Conservation (phyloP, 2,888 invertebrate genomes). For the Trypoxylon attenuatum region DNA sequence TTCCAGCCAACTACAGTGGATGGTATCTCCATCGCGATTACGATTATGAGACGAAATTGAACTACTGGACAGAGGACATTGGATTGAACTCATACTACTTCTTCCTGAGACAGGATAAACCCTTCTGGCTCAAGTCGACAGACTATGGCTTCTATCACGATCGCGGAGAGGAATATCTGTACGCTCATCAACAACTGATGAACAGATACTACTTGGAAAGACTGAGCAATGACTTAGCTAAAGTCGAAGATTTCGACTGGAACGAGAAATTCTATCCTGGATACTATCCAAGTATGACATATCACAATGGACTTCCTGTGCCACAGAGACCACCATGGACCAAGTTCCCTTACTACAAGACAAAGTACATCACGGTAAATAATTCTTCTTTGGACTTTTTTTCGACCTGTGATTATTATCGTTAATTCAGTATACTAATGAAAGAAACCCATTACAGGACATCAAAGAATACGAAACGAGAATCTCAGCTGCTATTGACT, state of each 20-base stretch:
- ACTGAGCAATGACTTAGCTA: constrained; percentile 76
- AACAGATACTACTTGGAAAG: constrained; percentile 77
- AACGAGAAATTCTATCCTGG: constrained; percentile 75
- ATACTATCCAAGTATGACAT: constrained; percentile 78
- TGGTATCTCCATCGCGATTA: constrained; percentile 76
- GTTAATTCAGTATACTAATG: neutral
- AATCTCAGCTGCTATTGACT: constrained; percentile 60
- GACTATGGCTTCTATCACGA: constrained; percentile 73
- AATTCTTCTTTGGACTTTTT: too few species aligned
- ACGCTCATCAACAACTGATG: constrained; percentile 75
- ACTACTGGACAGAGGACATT: constrained; percentile 84
- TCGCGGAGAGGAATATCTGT: constrained; percentile 76
- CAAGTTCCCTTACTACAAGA: constrained; percentile 59
- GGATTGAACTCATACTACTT: constrained; percentile 82
- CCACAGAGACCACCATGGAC: constrained; percentile 73
- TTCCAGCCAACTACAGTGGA: constrained; percentile 79
- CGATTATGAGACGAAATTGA: constrained; percentile 78
- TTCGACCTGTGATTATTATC: neutral
- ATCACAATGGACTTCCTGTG: constrained; percentile 77
- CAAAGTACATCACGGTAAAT: constrained; percentile 53
- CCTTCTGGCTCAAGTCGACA: constrained; percentile 80
- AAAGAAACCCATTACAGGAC: neutral
- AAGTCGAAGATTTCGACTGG: constrained; percentile 75
- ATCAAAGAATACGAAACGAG: constrained; percentile 58
- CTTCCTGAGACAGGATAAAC: constrained; percentile 79